Percentiles rank a stretch among this genome's conserved stretches.
Evolutionary conservation across 2,888 invertebrate genomes (phyloP).

Genomic region (Campaea margaritaria): DNA sequence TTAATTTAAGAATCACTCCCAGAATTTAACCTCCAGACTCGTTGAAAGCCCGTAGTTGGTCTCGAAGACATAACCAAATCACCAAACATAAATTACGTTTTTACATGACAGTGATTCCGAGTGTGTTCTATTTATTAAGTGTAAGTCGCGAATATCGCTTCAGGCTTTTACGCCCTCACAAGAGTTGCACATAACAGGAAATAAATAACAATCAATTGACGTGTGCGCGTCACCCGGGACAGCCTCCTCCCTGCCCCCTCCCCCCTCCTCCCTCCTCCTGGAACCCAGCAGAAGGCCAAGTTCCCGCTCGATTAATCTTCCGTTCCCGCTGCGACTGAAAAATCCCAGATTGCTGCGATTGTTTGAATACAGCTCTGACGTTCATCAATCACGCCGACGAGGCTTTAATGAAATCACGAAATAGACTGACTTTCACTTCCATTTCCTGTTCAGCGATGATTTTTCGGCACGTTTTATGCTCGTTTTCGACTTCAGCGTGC

Average conservation of each 20-base stretch:
- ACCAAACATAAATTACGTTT: no score
- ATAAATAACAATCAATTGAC: not conserved
- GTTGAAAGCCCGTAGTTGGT: not conserved
- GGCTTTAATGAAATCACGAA: conserved; percentile 15
- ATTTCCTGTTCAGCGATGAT: conserved; percentile 1
- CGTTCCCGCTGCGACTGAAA: conserved; percentile 19
- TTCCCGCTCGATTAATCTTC: conserved; percentile 15
- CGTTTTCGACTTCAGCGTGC: no score
- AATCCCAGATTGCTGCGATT: conserved; percentile 19
- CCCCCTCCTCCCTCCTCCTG: no score
- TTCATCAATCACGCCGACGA: conserved; percentile 20
- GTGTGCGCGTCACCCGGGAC: not conserved
- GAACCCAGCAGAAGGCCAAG: conserved; percentile 3
- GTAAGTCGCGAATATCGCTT: no score
- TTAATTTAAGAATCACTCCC: not conserved
- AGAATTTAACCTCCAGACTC: not conserved
- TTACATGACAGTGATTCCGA: no score
- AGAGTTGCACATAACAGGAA: no score
- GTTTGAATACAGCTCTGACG: conserved; percentile 13
- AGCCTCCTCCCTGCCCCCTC: no score
- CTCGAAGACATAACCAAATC: no score
- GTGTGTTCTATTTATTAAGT: no score
- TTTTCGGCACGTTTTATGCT: no score
- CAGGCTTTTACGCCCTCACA: not conserved
- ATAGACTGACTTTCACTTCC: conserved; percentile 2